Percentiles rank a stretch among this genome's conserved stretches.
Evolutionary conservation across 2,888 invertebrate genomes (phyloP).

Genomic region (Limnephilus marmoratus): DNA sequence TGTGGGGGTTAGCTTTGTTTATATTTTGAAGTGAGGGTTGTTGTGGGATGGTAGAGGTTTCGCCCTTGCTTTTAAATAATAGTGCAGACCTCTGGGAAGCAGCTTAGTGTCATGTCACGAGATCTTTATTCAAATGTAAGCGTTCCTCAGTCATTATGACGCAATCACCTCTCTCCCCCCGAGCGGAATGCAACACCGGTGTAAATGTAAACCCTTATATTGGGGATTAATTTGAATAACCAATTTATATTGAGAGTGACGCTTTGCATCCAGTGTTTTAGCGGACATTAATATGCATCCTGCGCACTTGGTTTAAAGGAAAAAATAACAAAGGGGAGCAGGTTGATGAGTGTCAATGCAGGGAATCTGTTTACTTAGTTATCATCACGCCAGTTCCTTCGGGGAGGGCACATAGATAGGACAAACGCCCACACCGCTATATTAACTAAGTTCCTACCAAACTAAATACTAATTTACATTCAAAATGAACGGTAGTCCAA

Average conservation of each 20-base stretch:
- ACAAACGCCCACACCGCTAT: not conserved
- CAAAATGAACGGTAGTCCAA: not conserved
- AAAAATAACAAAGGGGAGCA: slow-evolving; percentile 42
- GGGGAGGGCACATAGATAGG: not conserved
- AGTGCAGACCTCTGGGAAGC: slow-evolving; percentile 36
- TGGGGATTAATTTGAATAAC: slow-evolving; percentile 63
- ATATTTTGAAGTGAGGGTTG: not conserved
- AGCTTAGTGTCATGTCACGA: slow-evolving; percentile 64
- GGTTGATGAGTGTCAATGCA: slow-evolving; percentile 30
- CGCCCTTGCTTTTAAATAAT: slow-evolving; percentile 15
- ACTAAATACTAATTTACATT: not conserved
- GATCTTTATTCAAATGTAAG: slow-evolving; percentile 63
- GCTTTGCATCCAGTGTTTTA: slow-evolving; percentile 9
- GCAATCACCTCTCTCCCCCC: slow-evolving; percentile 33
- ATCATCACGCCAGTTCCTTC: not conserved
- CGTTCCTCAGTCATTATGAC: slow-evolving; percentile 62
- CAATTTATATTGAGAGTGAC: slow-evolving; percentile 60
- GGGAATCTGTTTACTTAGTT: slow-evolving; percentile 28
- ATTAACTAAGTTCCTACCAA: not conserved
- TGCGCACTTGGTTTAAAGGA: slow-evolving; percentile 35
- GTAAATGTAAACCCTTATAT: slow-evolving; percentile 50
- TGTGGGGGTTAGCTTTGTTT: not conserved
- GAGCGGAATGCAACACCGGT: not conserved
- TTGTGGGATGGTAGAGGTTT: not conserved
- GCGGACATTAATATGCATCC: slow-evolving; percentile 51